Base-by-base conservation (phyloP, 2,888 invertebrate species). In the Toxonevra muliebris region DNA sequence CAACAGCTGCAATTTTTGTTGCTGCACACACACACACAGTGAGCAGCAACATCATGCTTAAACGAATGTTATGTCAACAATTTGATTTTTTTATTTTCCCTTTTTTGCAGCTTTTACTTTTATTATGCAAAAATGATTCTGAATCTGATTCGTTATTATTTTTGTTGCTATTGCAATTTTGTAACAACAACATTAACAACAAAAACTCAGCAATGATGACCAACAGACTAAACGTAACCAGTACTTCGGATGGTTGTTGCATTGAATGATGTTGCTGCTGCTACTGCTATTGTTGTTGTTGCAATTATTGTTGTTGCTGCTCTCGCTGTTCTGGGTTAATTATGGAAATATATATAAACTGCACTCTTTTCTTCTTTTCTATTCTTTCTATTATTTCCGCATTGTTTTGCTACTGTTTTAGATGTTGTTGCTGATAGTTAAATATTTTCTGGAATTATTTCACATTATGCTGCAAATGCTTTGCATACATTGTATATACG, bases 1-100 rank as follows among this genome's bases (percentile, higher is more conserved):
- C 11, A 17, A 42, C 55, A 30, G 40, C 53, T 41, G 41, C 2
- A 12, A 42, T 53, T 17, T 10, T 53, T 45, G 13, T 20, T 43
- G 19, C 17, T 12, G 19, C 41, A n/a, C 43, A 43, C 42, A 7
- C 54, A 43, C 12, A 61, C 59, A 15, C 48, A 58, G 5, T 41
- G 45, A 30, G 52, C 19, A 43, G 60, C 59, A 45, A 20, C 60
- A 54, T 42, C 45, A 40, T 42, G 62, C 62, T 66, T 61, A 57
- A 55, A 69, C 19, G 48, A 45, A 17, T 42, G 68, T 68, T 66
- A 55, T 65, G 63, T 59, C 65, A 71, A 64, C 62, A 69, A 69
- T 69, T 53, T 63, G 64, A 64, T 64, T 55, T 64, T 60, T 54
- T 19, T 20, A 15, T n/a, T n/a, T n/a, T n/a, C n/a, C 30, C 2